Conservation (phyloP, 2,888 invertebrate species). For the Gibbula magus region DNA sequence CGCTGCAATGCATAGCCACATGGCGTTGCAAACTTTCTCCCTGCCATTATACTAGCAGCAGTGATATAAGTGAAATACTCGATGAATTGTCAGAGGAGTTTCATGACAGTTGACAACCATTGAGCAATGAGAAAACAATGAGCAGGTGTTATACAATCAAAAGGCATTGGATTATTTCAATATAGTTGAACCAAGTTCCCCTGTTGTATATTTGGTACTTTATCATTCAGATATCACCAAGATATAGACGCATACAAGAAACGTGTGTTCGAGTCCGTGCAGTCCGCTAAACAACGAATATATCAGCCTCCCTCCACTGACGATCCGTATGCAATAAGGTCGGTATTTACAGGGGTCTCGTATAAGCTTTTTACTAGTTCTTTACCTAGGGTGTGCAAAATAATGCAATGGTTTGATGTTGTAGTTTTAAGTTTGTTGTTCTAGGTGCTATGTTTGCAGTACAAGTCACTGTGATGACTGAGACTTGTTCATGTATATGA, state of each 20-base stretch:
- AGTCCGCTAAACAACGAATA: constrained; percentile 83
- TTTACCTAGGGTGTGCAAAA: neutral
- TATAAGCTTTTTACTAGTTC: neutral
- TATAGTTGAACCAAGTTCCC: too few relatives aligned
- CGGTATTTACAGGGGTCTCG: constrained; percentile 26
- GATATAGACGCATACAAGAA: constrained; percentile 84
- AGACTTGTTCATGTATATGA: neutral
- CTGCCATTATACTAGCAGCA: too few relatives aligned
- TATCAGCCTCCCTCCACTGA: constrained; percentile 85
- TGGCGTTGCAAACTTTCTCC: too few relatives aligned
- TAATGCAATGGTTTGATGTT: neutral
- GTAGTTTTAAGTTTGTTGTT: neutral
- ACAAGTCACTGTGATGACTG: neutral
- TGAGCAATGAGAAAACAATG: too few relatives aligned
- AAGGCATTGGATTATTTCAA: too few relatives aligned
- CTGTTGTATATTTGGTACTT: neutral
- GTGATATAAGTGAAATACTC: too few relatives aligned
- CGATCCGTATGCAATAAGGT: constrained; percentile 87
- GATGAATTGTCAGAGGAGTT: too few relatives aligned
- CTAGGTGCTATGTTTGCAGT: too few relatives aligned
- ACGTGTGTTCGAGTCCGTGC: constrained; percentile 83
- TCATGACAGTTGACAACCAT: too few relatives aligned
- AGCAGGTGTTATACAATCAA: too few relatives aligned
- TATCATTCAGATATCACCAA: constrained; percentile 81
- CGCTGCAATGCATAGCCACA: too few relatives aligned